These are phyloP conservation scores for Phrynosoma blainvillii DNA, from an alignment of 2,113 vertebrate genomes.

Conservation along the genomic window DNA sequence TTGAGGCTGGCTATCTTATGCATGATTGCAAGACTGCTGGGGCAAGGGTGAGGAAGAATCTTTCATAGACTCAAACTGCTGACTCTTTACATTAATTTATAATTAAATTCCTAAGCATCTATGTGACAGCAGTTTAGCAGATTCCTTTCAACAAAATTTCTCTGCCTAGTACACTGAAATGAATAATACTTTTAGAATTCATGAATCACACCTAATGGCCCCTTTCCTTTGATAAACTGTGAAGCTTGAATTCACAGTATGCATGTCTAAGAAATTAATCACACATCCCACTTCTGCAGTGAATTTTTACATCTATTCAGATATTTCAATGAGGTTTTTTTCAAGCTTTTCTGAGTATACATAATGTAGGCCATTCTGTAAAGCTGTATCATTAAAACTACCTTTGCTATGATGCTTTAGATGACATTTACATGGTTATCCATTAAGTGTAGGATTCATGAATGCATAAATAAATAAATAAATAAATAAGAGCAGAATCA, in stretches of 20 bases:
- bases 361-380: neutral
- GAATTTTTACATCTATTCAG: neutral
- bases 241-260: neutral
- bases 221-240: neutral
- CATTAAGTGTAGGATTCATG: neutral
- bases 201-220: constrained; percentile 7
- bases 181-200: constrained; percentile 2
- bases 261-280: neutral
- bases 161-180: neutral
- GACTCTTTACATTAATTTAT: constrained; percentile 8
- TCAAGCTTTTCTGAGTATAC: neutral
- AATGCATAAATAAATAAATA: neutral
- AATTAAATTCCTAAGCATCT: neutral
- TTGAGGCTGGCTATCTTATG: neutral
- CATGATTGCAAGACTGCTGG: neutral
- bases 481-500: constrained; percentile 2
- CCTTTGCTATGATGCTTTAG: neutral
- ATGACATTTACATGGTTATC: neutral
- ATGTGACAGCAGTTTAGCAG: neutral
- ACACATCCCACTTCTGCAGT: neutral
- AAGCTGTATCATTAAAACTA: neutral
- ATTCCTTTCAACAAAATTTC: constrained; percentile 12
- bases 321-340: neutral
- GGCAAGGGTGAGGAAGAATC: neutral
- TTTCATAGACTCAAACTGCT: neutral